Conservation (phyloP, 2,113 vertebrate genomes). For the Gnathonemus longibarbis region DNA sequence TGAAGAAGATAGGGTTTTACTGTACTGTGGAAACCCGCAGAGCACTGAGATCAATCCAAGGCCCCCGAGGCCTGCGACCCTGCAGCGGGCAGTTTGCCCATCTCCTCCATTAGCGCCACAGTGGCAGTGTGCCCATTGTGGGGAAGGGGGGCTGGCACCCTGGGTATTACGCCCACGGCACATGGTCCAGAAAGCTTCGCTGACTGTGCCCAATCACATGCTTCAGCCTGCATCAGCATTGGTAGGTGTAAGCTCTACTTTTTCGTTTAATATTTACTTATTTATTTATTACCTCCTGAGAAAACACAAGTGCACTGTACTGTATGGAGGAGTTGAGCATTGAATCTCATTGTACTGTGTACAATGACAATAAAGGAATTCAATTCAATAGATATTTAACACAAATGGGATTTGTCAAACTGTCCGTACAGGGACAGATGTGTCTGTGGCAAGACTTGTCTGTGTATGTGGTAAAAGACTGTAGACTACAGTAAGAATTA, state of each 20-base stretch:
- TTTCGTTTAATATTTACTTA: neutral
- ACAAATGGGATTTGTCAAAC: neutral
- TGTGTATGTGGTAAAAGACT: neutral
- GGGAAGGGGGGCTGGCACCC: neutral
- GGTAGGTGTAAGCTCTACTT: neutral
- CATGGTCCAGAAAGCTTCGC: neutral
- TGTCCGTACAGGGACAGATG: neutral
- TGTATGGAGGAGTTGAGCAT: neutral
- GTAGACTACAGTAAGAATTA: neutral
- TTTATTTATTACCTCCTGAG: neutral
- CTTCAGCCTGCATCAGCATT: neutral
- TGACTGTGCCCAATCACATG: neutral
- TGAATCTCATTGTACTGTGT: neutral
- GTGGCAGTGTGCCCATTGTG: neutral
- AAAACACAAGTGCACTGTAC: neutral
- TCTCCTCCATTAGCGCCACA: neutral
- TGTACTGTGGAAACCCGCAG: slow-evolving; percentile 25
- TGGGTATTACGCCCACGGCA: neutral
- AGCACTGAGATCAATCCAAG: slow-evolving; percentile 3
- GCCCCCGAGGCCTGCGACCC: neutral
- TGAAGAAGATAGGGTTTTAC: slow-evolving; percentile 23
- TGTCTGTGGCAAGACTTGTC: neutral
- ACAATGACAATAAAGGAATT: neutral
- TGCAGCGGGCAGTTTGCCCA: slow-evolving; percentile 16
- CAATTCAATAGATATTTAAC: neutral